Conservation (phyloP, 2,797 vertebrate genomes). For the Anisognathus igniventris region DNA sequence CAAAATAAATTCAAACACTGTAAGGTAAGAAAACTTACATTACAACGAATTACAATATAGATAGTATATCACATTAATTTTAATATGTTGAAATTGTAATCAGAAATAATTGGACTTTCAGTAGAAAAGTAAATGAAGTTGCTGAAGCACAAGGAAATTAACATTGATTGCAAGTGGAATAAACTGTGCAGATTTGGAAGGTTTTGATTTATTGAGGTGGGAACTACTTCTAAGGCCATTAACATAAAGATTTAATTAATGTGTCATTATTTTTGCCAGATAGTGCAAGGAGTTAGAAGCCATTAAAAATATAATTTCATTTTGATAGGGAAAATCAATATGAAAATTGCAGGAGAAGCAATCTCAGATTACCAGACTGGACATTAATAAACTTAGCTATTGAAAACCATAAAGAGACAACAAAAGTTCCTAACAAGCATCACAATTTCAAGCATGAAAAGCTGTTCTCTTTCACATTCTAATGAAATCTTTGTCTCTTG, state of each 20-base stretch:
- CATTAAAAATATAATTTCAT: neutral
- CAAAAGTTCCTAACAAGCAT: neutral
- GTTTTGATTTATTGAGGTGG: constrained; percentile 62
- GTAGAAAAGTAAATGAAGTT: constrained; percentile 62
- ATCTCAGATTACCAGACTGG: neutral
- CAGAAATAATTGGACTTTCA: constrained; percentile 62
- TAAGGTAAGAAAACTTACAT: constrained; percentile 34
- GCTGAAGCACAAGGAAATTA: constrained; percentile 67
- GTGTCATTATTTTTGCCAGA: constrained; percentile 26
- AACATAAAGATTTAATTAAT: constrained; percentile 68
- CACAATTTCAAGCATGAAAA: neutral
- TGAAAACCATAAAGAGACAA: neutral
- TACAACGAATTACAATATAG: constrained; percentile 24
- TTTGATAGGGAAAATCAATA: constrained; percentile 55
- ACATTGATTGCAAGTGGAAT: constrained; percentile 61
- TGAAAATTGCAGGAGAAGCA: constrained; percentile 30
- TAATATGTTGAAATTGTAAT: constrained; percentile 51
- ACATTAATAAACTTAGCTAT: neutral
- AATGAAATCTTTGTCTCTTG: neutral
- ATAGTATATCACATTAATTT: constrained; percentile 53
- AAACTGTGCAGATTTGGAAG: constrained; percentile 56
- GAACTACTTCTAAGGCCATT: constrained; percentile 49
- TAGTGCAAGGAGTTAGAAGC: constrained; percentile 26
- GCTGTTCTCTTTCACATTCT: neutral
- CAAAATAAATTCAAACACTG: constrained; percentile 9